Conservation (phyloP, 2,888 invertebrate species). For the Campoplex nolae region DNA sequence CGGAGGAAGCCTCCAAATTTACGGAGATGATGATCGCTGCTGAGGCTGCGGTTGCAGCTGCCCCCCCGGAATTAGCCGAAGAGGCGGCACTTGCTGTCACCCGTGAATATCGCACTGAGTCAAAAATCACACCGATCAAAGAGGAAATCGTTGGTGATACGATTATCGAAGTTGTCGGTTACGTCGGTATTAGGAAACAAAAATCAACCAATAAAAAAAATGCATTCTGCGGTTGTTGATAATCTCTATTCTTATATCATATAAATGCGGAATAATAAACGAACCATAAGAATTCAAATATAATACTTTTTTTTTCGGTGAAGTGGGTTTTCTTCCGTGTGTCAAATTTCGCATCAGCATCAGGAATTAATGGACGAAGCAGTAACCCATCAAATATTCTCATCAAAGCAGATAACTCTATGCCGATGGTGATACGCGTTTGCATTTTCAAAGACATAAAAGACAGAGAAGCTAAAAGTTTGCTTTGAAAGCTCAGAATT, state of each 20-base stretch:
- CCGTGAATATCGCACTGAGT: conserved; percentile 79
- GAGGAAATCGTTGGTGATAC: conserved; percentile 81
- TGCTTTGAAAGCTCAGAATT: no score
- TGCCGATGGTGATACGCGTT: background rate
- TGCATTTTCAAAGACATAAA: background rate
- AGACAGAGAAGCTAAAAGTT: background rate
- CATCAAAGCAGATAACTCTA: background rate
- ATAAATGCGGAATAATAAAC: background rate
- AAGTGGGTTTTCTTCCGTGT: no score
- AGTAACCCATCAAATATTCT: background rate
- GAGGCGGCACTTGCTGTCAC: conserved; percentile 85
- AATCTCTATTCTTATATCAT: background rate
- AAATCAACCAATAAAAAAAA: conserved; percentile 67
- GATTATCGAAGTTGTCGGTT: conserved; percentile 85
- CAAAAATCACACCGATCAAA: conserved; percentile 78
- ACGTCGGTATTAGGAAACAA: conserved; percentile 84
- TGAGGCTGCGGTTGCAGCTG: conserved; percentile 83
- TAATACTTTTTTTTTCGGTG: no score
- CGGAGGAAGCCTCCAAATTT: conserved; percentile 84
- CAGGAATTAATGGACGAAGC: background rate
- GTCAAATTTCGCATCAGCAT: background rate
- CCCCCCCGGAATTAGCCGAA: conserved; percentile 84
- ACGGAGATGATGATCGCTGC: conserved; percentile 85
- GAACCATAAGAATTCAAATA: background rate
- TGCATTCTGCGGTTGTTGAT: conserved; percentile 53